These are phyloP conservation scores for Microctenopoma stevenorrisi DNA, from an alignment of 2,797 vertebrate genomes.

Conservation along the genomic window DNA sequence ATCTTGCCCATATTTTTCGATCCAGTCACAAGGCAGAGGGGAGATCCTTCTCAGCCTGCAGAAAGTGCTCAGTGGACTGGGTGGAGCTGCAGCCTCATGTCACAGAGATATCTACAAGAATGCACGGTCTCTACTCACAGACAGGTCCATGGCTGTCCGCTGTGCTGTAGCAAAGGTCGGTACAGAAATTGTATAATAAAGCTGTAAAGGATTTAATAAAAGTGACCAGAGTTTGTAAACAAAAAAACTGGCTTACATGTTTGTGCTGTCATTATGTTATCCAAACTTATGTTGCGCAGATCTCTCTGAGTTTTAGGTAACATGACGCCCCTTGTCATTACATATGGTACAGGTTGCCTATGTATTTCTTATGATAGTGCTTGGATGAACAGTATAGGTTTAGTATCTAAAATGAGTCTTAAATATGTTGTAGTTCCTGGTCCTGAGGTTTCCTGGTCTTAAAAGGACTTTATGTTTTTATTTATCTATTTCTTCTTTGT, in stretches of 20 bases:
- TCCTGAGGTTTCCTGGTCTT: neutral
- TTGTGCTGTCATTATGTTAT: conserved; percentile 10
- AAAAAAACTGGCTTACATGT: neutral
- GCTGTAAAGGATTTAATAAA: conserved; percentile 7
- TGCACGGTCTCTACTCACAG: conserved; percentile 94
- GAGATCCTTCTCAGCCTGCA: conserved; percentile 98
- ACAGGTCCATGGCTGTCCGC: conserved; percentile 97
- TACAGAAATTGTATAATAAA: conserved; percentile 3
- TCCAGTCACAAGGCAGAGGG: conserved; percentile 95
- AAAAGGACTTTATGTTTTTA: neutral
- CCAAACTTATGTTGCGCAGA: neutral
- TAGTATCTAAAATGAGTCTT: neutral
- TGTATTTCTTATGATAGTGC: neutral
- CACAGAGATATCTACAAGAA: conserved; percentile 99
- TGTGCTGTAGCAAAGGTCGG: conserved; percentile 95
- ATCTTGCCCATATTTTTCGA: conserved; percentile 1
- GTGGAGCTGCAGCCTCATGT: conserved; percentile 95
- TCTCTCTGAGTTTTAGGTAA: conserved; percentile 25
- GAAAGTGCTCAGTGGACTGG: conserved; percentile 94
- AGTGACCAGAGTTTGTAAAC: neutral
- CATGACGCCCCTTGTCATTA: neutral
- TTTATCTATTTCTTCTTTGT: conserved; percentile 5
- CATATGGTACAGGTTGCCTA: neutral
- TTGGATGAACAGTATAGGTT: neutral
- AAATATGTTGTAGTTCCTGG: neutral